phyloP scores from a whole-genome alignment of 2,113 vertebrate species.

The Anas platyrhynchos region DNA sequence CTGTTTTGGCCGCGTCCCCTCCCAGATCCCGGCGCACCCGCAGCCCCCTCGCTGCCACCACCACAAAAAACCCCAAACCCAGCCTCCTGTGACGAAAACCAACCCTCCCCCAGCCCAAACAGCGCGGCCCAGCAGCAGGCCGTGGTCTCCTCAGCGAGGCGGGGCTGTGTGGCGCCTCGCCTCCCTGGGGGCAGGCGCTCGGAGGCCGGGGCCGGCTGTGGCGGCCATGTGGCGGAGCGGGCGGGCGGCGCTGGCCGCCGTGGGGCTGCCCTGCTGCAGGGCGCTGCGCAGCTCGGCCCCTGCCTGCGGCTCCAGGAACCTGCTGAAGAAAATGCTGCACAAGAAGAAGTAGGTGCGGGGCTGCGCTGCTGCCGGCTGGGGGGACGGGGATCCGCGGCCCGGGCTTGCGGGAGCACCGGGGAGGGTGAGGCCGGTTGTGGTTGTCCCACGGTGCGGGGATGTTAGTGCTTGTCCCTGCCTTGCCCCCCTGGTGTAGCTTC shows the following conservation, averaged over 20 bases:
- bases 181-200: neutral
- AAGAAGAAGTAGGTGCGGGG: conserved; percentile 70
- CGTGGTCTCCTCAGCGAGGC: neutral
- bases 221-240: neutral
- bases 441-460: neutral
- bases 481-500: fast-evolving
- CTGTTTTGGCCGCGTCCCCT: no score
- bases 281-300: conserved; percentile 4
- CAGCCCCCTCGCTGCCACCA: no score
- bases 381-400: neutral
- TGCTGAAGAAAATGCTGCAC: conserved; percentile 73
- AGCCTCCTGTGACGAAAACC: no score
- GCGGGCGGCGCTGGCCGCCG: neutral
- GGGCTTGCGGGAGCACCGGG: neutral
- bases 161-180: neutral
- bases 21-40: no score
- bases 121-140: neutral
- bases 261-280: neutral
- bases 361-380: neutral
- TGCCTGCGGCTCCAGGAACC: conserved; percentile 15
- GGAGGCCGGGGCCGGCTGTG: neutral
- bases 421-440: neutral
- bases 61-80: no score
- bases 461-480: neutral
- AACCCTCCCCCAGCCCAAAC: no score